Evolutionary conservation across 2,797 vertebrate species (phyloP), one percentile per base, ranked within the genome.

Genomic region (Threskiornis aethiopicus): DNA sequence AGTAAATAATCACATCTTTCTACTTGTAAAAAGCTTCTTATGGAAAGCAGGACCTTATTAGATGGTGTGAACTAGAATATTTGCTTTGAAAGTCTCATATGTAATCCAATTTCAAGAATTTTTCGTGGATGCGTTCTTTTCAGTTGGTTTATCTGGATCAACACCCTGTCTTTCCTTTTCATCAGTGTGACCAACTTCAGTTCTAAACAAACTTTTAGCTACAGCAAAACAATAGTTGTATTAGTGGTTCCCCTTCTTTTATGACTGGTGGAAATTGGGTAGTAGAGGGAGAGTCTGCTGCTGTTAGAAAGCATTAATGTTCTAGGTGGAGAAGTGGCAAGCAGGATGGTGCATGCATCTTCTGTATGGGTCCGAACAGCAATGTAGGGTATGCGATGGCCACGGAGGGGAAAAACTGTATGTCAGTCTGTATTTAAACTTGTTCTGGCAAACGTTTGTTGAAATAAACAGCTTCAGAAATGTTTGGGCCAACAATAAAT

Each of bases 381-480:
- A 57, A 3, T 18, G 20, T n/a, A 35, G 70, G 47, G 18, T 82
- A 21, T 21, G 22, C 3, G 1, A 1, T 39, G 49, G 51, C n/a
- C 21, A 5, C 18, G n/a, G 64, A 67, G 29, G 25, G 29, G 9
- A 41, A n/a, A 55, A 78, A 57, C 7, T 29, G 4, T n/a, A 65
- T n/a, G 13, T 31, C 83, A 54, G 19, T 65, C 22, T 84, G 31
- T 67, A 57, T 90, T 88, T 91, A 72, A 84, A 54, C 19, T 82
- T 82, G 41, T 16, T 20, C 66, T 93, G 75, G 46, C 65, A 78
- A 87, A 84, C 33, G 2, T 69, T 77, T 87, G 22, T 94, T 90
- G 78, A 75, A 88, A 72, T 73, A 90, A 96, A 91, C 35, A 72
- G 65, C 66, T 93, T 89, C 87, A 90, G 55, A 90, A 93, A 58